Evolutionary conservation across 2,113 vertebrate genomes (phyloP).

Genomic region (Esox niger): DNA sequence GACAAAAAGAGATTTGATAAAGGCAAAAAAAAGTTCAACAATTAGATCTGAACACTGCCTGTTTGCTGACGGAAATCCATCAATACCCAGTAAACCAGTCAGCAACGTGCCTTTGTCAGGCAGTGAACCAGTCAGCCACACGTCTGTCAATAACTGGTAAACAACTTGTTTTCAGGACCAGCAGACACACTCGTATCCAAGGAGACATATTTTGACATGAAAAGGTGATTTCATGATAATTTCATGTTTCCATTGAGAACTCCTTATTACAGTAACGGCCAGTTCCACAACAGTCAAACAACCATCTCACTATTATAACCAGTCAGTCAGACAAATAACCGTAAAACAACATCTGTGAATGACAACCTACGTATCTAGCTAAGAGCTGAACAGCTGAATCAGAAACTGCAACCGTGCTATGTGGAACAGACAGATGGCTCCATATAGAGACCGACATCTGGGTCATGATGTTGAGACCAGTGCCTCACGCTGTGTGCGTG

Average conservation of each 20-base stretch:
- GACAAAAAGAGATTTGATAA: constrained; percentile 15
- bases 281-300: constrained; percentile 10
- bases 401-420: neutral
- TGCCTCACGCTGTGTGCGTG: neutral
- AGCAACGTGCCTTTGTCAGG: too few relatives aligned
- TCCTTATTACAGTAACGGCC: constrained; percentile 14
- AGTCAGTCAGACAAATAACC: too few relatives aligned
- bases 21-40: too few relatives aligned
- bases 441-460: too few relatives aligned
- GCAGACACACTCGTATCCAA: constrained; percentile 17
- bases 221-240: constrained; percentile 13
- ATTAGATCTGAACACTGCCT: constrained; percentile 31
- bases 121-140: too few relatives aligned
- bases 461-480: neutral
- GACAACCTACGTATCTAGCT: too few relatives aligned
- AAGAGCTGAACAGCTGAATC: neutral
- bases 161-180: neutral
- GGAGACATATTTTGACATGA: constrained; percentile 1
- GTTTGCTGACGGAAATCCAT: constrained; percentile 61
- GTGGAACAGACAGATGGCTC: neutral
- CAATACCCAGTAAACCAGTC: neutral
- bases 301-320: constrained; percentile 12
- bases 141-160: too few relatives aligned
- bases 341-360: too few relatives aligned
- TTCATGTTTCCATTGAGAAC: constrained; percentile 36